Conservation (phyloP, 92 coral and sea anemone species). For the Pocillopora meandrina region DNA sequence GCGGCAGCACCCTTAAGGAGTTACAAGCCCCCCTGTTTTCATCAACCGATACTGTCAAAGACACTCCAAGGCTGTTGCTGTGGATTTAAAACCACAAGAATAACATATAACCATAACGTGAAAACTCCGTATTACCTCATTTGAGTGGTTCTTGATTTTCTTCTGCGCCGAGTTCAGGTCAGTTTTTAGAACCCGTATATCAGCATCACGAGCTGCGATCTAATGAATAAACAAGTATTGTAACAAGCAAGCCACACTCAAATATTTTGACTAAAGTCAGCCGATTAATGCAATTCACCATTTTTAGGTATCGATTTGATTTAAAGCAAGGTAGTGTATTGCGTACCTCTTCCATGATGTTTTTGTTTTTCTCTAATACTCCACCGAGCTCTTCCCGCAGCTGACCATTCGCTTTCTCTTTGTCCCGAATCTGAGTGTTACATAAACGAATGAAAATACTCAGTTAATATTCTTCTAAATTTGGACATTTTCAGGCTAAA, state of each 20-base stretch:
- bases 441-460: neutral
- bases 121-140: slow-evolving; percentile 64
- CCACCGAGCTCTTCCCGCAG: slow-evolving; percentile 93
- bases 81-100: neutral
- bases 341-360: slow-evolving; percentile 81
- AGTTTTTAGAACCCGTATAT: slow-evolving; percentile 83
- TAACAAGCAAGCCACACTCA: too few species aligned
- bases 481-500: too few species aligned
- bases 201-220: slow-evolving; percentile 94
- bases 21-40: too few species aligned
- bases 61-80: too few species aligned
- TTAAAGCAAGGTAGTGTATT: neutral
- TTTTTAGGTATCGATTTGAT: too few species aligned
- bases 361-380: slow-evolving; percentile 92
- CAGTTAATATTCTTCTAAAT: too few species aligned
- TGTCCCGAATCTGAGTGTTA: slow-evolving; percentile 77
- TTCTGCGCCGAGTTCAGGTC: slow-evolving; percentile 97
- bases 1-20: too few species aligned
- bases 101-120: neutral
- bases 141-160: slow-evolving; percentile 89
- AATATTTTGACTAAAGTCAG: too few species aligned
- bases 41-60: too few species aligned
- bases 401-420: slow-evolving; percentile 86
- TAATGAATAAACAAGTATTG: slow-evolving; percentile 14
- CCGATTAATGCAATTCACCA: too few species aligned